phyloP scores from a whole-genome alignment of 1,140 invertebrate genomes.

The Drosophila lacertosa region DNA sequence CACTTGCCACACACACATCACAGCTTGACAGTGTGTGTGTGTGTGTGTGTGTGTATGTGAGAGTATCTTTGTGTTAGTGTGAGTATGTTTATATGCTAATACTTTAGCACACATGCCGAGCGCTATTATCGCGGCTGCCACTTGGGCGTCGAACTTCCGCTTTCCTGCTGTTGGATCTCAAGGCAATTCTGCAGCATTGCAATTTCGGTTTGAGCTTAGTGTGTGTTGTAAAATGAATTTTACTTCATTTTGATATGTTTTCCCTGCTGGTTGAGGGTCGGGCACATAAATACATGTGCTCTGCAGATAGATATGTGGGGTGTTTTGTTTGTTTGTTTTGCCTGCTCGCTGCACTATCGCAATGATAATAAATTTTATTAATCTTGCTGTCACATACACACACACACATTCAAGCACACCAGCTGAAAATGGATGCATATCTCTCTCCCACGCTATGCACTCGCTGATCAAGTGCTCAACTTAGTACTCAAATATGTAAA shows the following conservation, averaged over 20 bases:
- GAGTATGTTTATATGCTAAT: slow-evolving; percentile 76
- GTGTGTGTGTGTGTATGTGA: slow-evolving; percentile 35
- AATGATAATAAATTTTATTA: slow-evolving; percentile 82
- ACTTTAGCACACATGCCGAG: slow-evolving; percentile 79
- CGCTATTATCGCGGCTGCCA: slow-evolving; percentile 79
- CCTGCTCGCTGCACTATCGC: slow-evolving; percentile 59
- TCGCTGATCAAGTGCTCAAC: slow-evolving; percentile 38
- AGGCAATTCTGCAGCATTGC: slow-evolving; percentile 70
- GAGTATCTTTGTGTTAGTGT: slow-evolving; percentile 35
- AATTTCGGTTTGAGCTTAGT: slow-evolving; percentile 60
- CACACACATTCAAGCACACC: slow-evolving; percentile 8
- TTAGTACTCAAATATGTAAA: slow-evolving; percentile 51
- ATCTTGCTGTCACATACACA: slow-evolving; percentile 63
- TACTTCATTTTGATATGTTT: slow-evolving; percentile 83
- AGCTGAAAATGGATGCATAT: slow-evolving; percentile 4
- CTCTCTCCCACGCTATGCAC: background rate
- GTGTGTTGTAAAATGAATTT: slow-evolving; percentile 78
- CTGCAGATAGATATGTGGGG: slow-evolving; percentile 51
- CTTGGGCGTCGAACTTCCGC: slow-evolving; percentile 81
- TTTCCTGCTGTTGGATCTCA: slow-evolving; percentile 55
- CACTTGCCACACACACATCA: slow-evolving; percentile 37
- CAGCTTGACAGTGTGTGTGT: slow-evolving; percentile 15
- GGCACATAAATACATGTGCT: slow-evolving; percentile 64
- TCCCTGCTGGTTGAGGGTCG: slow-evolving; percentile 63
- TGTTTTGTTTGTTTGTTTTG: slow-evolving; percentile 46